A percentile compares a stretch with the other conserved stretches of the same genome.
phyloP scores from a whole-genome alignment of 2,888 invertebrate genomes.

The Euplexia lucipara region DNA sequence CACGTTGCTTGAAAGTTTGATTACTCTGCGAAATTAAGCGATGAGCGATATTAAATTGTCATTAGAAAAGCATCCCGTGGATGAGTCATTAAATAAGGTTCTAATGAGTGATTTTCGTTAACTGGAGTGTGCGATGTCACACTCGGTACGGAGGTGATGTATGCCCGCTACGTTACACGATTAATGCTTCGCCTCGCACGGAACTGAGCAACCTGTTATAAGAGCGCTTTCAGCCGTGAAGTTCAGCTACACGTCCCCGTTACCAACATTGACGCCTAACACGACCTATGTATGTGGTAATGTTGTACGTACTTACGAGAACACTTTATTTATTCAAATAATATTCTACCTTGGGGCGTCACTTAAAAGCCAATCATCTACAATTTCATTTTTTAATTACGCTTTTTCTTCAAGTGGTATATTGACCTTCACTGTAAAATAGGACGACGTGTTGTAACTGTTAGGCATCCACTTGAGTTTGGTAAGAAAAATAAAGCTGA shows the following conservation, averaged over 20 bases:
- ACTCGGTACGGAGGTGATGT: slow-evolving; percentile 74
- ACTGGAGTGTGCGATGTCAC: slow-evolving; percentile 81
- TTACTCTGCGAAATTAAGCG: slow-evolving; percentile 84
- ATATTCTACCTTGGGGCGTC: slow-evolving; percentile 11
- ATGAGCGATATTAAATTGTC: slow-evolving; percentile 85
- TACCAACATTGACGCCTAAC: slow-evolving; percentile 76
- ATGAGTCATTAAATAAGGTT: slow-evolving; percentile 81
- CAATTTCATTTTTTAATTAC: slow-evolving; percentile 9
- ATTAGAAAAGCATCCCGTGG: slow-evolving; percentile 83
- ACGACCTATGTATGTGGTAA: slow-evolving; percentile 61
- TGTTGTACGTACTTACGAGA: slow-evolving; percentile 37
- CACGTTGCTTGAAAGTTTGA: slow-evolving; percentile 83
- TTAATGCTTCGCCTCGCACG: slow-evolving; percentile 73
- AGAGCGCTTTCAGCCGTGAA: slow-evolving; percentile 79
- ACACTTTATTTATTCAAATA: slow-evolving; percentile 52
- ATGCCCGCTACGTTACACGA: slow-evolving; percentile 72
- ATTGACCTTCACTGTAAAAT: slow-evolving; percentile 2
- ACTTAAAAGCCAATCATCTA: slow-evolving; percentile 17
- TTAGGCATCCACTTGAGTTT: not conserved
- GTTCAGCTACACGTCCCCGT: slow-evolving; percentile 72
- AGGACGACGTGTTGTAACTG: not conserved
- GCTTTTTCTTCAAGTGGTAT: not conserved
- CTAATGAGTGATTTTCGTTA: slow-evolving; percentile 86
- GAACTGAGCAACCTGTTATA: slow-evolving; percentile 77
- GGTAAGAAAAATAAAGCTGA: not conserved